Evolutionary conservation across 2,888 invertebrate genomes (phyloP), one percentile per base, ranked within the genome.

Genomic region (Carterocephalus palaemon): DNA sequence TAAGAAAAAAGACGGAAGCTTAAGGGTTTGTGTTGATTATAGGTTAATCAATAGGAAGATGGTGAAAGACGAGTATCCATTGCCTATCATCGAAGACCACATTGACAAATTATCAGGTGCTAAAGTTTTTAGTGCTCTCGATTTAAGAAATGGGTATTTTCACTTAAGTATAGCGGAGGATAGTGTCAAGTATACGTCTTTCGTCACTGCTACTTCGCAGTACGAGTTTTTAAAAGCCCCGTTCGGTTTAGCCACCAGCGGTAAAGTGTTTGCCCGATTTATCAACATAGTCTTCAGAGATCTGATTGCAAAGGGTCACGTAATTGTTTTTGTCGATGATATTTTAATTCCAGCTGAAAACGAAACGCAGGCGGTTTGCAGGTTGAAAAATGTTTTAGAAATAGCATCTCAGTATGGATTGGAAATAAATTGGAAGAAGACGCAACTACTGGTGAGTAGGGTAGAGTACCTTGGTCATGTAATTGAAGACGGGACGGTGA

Each of bases 91-190:
- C n/a, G n/a, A n/a, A n/a, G n/a, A n/a, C n/a, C n/a, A n/a, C n/a
- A n/a, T n/a, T n/a, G n/a, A n/a, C n/a, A n/a, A n/a, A n/a, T n/a
- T n/a, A n/a, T n/a, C n/a, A n/a, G n/a, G n/a, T n/a, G n/a, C n/a
- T n/a, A n/a, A n/a, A n/a, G n/a, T n/a, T n/a, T n/a, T n/a, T n/a
- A n/a, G n/a, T n/a, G n/a, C n/a, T n/a, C n/a, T n/a, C n/a, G n/a
- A n/a, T n/a, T n/a, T n/a, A n/a, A n/a, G n/a, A n/a, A 62, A 68
- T 57, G 67, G 63, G 10, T 71, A 66, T 46, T 72, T 71, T 29
- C 70, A 75, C 51, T 63, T 72, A 8, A 48, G 40, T 1, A 41
- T 72, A 1, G 58, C 58, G 7, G 52, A 52, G 28, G 42, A 49
- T 5, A 54, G 47, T 6, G 15, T 61, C 32, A 60, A 64, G 47